Evolutionary conservation across 1,140 invertebrate species (phyloP).

Genomic region (Procambarus clarkii): DNA sequence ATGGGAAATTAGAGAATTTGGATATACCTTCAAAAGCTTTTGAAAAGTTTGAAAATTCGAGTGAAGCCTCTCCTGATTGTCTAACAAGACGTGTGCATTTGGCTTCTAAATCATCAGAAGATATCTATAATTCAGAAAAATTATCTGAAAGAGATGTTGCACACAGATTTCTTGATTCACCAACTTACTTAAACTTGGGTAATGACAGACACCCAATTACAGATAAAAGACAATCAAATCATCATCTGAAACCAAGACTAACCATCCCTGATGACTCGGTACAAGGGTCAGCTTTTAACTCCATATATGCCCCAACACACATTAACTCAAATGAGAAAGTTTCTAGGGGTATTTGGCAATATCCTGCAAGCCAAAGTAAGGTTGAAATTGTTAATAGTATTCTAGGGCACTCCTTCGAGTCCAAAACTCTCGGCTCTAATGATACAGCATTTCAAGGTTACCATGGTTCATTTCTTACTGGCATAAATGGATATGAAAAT

Average conservation of each 20-base stretch:
- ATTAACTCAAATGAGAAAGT: slow-evolving; percentile 37
- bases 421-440: background rate
- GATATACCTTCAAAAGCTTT: background rate
- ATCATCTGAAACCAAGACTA: slow-evolving; percentile 18
- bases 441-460: slow-evolving; percentile 20
- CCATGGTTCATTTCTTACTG: slow-evolving; percentile 44
- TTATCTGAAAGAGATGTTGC: slow-evolving; percentile 1
- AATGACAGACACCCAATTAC: background rate
- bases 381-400: slow-evolving; percentile 29
- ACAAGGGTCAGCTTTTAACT: slow-evolving; percentile 35
- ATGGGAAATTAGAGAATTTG: background rate
- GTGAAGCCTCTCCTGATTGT: background rate
- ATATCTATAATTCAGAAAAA: slow-evolving; percentile 8
- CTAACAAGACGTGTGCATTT: background rate
- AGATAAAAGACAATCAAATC: background rate
- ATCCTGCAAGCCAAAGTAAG: background rate
- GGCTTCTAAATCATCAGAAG: slow-evolving; percentile 1
- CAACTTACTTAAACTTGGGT: slow-evolving; percentile 6
- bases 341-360: slow-evolving; percentile 14
- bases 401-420: background rate
- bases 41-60: background rate
- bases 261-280: background rate
- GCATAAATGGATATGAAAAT: slow-evolving; percentile 39
- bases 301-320: slow-evolving; percentile 53
- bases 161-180: background rate